phyloP scores from a whole-genome alignment of 1,140 invertebrate genomes.

The Hylaeus anthracinus region DNA sequence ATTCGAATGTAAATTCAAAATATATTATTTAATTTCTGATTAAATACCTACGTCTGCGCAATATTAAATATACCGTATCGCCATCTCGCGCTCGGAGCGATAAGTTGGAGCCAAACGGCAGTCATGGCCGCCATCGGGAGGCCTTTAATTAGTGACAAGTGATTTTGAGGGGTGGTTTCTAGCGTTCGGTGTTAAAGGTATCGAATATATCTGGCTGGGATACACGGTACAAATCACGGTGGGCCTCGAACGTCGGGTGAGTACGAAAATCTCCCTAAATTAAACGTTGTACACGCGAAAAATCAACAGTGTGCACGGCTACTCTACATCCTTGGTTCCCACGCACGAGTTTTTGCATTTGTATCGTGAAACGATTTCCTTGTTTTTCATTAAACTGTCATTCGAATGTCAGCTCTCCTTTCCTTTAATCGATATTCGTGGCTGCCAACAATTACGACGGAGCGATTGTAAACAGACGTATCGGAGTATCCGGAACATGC shows the following conservation, averaged over 20 bases:
- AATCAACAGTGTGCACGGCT: conserved; percentile 9
- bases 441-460: background rate
- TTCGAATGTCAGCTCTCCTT: background rate
- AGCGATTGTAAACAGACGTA: conserved; percentile 5
- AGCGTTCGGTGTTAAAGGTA: conserved; percentile 36
- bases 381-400: conserved; percentile 26
- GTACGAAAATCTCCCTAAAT: conserved; percentile 31
- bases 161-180: conserved; percentile 55
- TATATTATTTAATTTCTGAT: background rate
- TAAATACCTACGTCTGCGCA: background rate
- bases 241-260: conserved; percentile 46
- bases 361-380: background rate
- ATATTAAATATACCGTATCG: background rate
- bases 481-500: conserved; percentile 49
- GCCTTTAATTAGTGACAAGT: conserved; percentile 68
- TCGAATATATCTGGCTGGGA: conserved; percentile 31
- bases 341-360: conserved; percentile 42
- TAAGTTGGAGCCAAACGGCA: conserved; percentile 39
- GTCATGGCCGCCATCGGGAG: conserved; percentile 65
- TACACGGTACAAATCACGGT: conserved; percentile 11
- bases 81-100: conserved; percentile 47
- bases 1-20: background rate
- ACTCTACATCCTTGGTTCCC: conserved; percentile 48
- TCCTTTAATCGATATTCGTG: background rate
- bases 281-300: background rate